phyloP scores from a whole-genome alignment of 2,888 invertebrate genomes.

The Oscheius myriophilus region DNA sequence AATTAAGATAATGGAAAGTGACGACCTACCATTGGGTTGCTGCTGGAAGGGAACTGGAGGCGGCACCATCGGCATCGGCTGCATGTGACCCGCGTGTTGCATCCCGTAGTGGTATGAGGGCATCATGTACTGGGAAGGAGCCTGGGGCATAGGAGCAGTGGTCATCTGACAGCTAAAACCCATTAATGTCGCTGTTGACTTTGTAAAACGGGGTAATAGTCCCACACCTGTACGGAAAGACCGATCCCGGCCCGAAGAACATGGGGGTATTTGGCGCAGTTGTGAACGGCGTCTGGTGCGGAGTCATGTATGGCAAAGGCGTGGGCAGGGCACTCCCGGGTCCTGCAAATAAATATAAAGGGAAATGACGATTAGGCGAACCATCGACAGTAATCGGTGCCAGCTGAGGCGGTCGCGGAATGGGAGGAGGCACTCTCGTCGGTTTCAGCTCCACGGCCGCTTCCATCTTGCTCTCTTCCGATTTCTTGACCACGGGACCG shows the following conservation, averaged over 20 bases:
- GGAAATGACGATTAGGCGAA: no score
- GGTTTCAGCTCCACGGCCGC: no score
- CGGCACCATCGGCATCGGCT: background rate
- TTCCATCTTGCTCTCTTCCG: no score
- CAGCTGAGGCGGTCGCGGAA: no score
- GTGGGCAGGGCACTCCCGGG: background rate
- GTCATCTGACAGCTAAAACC: background rate
- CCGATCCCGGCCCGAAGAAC: background rate
- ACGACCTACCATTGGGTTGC: conserved; percentile 10
- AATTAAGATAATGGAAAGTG: background rate
- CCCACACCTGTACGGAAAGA: background rate
- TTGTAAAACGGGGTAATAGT: no score
- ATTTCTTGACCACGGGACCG: no score
- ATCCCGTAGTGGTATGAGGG: no score
- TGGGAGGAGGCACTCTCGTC: no score
- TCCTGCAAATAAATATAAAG: no score
- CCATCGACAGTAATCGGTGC: no score
- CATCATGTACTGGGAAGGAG: no score
- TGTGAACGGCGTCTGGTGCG: background rate
- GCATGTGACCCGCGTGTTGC: conserved; percentile 8
- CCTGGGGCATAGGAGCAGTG: conserved; percentile 3
- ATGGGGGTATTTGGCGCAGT: conserved; percentile 6
- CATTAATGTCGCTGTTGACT: no score
- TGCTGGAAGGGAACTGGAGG: background rate
- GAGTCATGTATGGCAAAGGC: conserved; percentile 12